These are phyloP conservation scores for Carassius auratus DNA, from an alignment of 2,113 vertebrate species.

Conservation along the genomic window DNA sequence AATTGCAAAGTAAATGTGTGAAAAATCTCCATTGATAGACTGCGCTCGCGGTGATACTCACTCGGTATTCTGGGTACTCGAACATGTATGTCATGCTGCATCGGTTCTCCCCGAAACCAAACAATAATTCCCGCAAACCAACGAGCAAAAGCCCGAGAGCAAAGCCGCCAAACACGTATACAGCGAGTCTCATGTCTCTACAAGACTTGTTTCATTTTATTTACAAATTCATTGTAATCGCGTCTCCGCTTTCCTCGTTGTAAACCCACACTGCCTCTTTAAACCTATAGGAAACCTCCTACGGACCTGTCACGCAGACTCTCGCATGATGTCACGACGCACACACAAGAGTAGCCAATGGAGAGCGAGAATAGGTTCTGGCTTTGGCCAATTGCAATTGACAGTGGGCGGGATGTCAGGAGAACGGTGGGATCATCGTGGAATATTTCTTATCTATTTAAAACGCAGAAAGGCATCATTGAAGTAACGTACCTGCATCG, in stretches of 20 bases:
- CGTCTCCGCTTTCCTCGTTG: conserved; percentile 1
- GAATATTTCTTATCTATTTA: not conserved
- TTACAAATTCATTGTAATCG: conserved; percentile 42
- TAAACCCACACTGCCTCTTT: conserved; percentile 10
- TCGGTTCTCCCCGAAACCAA: conserved; percentile 87
- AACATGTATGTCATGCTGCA: conserved; percentile 99
- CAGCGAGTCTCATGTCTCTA: conserved; percentile 64
- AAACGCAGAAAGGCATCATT: not conserved
- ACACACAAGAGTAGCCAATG: conserved; percentile 13
- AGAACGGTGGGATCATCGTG: not conserved
- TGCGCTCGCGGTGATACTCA: conserved; percentile 70
- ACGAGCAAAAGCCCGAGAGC: conserved; percentile 78
- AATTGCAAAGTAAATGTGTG: not conserved
- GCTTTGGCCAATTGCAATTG: conserved; percentile 14
- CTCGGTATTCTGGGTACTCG: conserved; percentile 93
- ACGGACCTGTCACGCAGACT: not conserved
- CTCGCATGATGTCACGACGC: not conserved
- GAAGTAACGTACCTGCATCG: not conserved
- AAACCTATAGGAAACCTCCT: conserved; percentile 34
- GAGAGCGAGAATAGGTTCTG: not conserved
- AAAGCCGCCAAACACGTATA: conserved; percentile 69
- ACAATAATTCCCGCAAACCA: conserved; percentile 85
- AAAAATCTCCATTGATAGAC: not conserved
- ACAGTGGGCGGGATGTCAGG: not conserved
- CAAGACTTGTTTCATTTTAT: not conserved